phyloP scores from a whole-genome alignment of 2,797 vertebrate species.

The Hozukius guyotensis region DNA sequence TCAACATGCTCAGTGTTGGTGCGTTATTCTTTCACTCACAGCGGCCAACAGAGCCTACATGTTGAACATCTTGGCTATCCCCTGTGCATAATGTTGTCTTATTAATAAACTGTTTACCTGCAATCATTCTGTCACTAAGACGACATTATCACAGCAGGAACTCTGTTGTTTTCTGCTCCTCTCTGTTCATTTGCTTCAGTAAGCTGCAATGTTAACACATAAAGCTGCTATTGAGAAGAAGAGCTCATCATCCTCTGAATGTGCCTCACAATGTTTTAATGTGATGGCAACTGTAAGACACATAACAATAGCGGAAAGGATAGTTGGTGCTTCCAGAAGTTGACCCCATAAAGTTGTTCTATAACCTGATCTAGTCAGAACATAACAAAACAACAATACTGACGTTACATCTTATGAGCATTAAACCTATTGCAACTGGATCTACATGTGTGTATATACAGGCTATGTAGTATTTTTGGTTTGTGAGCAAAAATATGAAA shows the following conservation, averaged over 20 bases:
- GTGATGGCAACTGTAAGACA: background rate
- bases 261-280: background rate
- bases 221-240: background rate
- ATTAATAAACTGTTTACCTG: constrained; percentile 27
- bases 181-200: constrained; percentile 6
- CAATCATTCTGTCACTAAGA: constrained; percentile 1
- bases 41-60: background rate
- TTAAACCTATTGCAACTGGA: background rate
- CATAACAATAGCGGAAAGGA: background rate
- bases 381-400: background rate
- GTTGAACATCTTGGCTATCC: background rate
- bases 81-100: background rate
- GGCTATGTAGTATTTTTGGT: background rate
- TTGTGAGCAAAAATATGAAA: background rate
- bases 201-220: background rate
- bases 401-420: background rate
- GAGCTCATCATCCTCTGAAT: background rate
- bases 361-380: background rate
- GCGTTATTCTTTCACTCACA: background rate
- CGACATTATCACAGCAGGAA: constrained; percentile 10
- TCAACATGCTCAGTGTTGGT: background rate
- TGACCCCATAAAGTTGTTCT: background rate
- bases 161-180: background rate
- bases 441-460: background rate
- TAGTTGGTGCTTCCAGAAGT: background rate